Base-by-base conservation (phyloP, 2,888 invertebrate species). In the Synergus laeviventris region DNA sequence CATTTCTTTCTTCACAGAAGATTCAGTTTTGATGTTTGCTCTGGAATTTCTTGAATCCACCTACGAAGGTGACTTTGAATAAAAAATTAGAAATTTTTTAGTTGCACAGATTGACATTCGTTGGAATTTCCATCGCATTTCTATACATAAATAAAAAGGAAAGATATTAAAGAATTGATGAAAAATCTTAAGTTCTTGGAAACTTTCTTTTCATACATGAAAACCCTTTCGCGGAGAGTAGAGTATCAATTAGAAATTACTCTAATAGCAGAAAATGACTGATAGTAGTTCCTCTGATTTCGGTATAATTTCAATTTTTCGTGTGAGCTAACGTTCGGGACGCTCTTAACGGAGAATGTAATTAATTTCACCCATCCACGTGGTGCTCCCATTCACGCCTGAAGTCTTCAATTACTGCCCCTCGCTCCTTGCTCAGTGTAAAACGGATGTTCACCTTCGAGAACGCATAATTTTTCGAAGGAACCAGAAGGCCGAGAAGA, bases 381-480 rank as follows among this genome's bases (percentile, higher is more conserved):
- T 84, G 87, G 85, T 84, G 83, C 85, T 82, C 84, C 86, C 85
- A 84, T 86, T 88, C 86, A 83, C 84, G 84, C 86, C 85, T 83
- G 81, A 79, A 85, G 84, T 87, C 87, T 86, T 87, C 87, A 86
- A 87, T 88, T 87, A 87, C 86, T 70, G 49, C 70, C 49, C 36
- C 31, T 16, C 70, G 9, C 42, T 80, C 76, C 73, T 78, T 60
- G 76, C 76, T 76, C 81, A 78, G 81, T 84, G 82, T 87, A 84
- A 86, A 88, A 88, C 87, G 87, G 87, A 87, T 85, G 86, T 87
- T 87, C 86, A 82, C 85, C 86, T 86, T 82, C 81, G 73, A 81
- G 84, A 84, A 83, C 82, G 86, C 85, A 84, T 86, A 84, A 89
- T 88, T 87, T 89, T 88, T 85, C 86, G 79, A 82, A 80, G 80